Evolutionary conservation across 2,888 invertebrate genomes (phyloP).

Genomic region (Eueremaeus valkanovi): DNA sequence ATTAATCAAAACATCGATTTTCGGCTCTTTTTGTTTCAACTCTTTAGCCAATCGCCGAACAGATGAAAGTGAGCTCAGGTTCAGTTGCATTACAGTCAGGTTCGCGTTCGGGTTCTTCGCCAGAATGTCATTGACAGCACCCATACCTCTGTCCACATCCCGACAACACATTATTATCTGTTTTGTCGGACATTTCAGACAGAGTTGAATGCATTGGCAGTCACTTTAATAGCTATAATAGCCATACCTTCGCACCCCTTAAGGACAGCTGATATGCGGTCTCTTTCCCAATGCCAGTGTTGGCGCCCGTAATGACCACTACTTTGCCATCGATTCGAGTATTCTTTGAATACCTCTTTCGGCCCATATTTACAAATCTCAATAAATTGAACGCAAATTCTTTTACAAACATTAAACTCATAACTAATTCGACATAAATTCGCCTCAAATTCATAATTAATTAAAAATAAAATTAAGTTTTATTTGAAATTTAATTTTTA

Average conservation of each 20-base stretch:
- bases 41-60: slow-evolving; percentile 63
- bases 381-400: slow-evolving; percentile 36
- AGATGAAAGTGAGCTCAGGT: slow-evolving; percentile 68
- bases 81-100: slow-evolving; percentile 51
- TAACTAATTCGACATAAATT: slow-evolving; percentile 33
- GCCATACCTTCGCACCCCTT: slow-evolving; percentile 47
- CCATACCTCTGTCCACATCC: slow-evolving; percentile 48
- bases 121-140: slow-evolving; percentile 47
- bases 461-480: neutral
- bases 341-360: slow-evolving; percentile 20
- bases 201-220: no score
- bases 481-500: neutral
- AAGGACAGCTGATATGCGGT: slow-evolving; percentile 50
- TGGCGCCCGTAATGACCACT: slow-evolving; percentile 52
- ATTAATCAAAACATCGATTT: slow-evolving; percentile 45
- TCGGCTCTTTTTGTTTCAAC: slow-evolving; percentile 39
- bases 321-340: slow-evolving; percentile 49
- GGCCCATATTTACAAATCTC: slow-evolving; percentile 34
- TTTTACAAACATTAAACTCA: slow-evolving; percentile 28
- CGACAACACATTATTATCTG: slow-evolving; percentile 50
- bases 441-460: slow-evolving; percentile 14
- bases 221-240: neutral
- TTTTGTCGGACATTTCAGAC: neutral
- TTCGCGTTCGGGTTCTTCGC: slow-evolving; percentile 33
- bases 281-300: slow-evolving; percentile 51